These are phyloP conservation scores for Phenacoccus solenopsis DNA, from an alignment of 1,140 invertebrate genomes.

Conservation along the genomic window DNA sequence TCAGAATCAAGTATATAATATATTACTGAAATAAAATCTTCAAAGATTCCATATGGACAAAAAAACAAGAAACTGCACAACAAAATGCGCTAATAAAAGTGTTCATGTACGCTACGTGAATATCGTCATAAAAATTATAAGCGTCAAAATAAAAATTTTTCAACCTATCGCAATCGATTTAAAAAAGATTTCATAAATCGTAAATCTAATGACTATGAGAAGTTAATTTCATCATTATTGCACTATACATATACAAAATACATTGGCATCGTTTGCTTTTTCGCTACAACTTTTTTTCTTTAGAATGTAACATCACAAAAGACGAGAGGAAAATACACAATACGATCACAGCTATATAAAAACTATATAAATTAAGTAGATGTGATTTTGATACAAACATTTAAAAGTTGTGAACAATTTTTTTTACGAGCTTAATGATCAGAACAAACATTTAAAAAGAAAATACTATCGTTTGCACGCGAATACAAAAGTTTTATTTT, in stretches of 20 bases:
- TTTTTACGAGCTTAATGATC: neutral
- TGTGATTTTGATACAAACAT: neutral
- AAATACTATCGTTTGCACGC: neutral
- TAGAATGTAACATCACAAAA: neutral
- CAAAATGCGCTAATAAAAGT: slow-evolving; percentile 2
- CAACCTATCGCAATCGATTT: neutral
- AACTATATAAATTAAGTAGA: neutral
- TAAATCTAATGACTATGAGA: neutral
- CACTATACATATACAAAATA: neutral
- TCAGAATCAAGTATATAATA: too few relatives aligned
- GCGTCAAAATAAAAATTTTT: neutral
- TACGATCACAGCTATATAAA: neutral
- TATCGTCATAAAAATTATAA: neutral
- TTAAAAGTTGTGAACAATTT: neutral
- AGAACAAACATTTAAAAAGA: neutral
- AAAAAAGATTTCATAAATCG: neutral
- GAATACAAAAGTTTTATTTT: neutral
- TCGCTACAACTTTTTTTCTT: neutral
- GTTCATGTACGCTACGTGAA: neutral
- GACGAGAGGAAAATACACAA: neutral
- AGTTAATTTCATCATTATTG: neutral
- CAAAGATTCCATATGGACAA: neutral
- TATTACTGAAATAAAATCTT: neutral
- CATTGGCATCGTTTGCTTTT: neutral
- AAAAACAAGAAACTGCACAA: neutral